Evolutionary conservation across 1,140 invertebrate species (phyloP).

Genomic region (Penaeus vannamei): DNA sequence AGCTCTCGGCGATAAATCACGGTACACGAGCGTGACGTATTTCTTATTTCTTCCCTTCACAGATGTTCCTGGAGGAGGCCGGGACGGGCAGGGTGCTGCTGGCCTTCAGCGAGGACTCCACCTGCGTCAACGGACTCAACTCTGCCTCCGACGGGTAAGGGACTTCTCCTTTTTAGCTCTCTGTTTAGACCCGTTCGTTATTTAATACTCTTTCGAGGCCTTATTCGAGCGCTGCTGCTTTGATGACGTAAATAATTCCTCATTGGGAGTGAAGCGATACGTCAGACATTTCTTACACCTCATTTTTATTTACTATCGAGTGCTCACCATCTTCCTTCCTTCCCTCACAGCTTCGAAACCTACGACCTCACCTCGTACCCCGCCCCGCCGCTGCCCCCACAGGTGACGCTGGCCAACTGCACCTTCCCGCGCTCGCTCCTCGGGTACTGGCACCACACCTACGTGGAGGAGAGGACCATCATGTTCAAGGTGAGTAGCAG

Average conservation of each 20-base stretch:
- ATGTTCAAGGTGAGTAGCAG: constrained; percentile 74
- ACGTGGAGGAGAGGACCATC: constrained; percentile 76
- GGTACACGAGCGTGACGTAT: neutral
- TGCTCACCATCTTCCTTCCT: no score
- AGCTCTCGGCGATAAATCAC: neutral
- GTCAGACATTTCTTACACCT: no score
- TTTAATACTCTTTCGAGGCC: no score
- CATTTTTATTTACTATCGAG: no score
- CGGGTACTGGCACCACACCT: constrained; percentile 78
- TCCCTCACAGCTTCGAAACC: constrained; percentile 51
- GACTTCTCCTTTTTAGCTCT: constrained; percentile 74
- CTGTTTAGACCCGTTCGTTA: no score
- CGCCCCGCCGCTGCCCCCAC: constrained; percentile 53
- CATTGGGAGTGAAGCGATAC: no score
- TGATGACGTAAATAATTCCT: no score
- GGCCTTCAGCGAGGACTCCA: constrained; percentile 80
- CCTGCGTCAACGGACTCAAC: constrained; percentile 76
- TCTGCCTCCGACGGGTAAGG: constrained; percentile 78
- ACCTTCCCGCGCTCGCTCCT: constrained; percentile 80
- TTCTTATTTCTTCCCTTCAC: constrained; percentile 65
- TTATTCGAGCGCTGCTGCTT: no score
- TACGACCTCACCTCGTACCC: constrained; percentile 49
- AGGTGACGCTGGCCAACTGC: constrained; percentile 65
- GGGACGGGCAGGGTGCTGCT: constrained; percentile 76
- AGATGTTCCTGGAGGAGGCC: constrained; percentile 78